Percentiles rank a stretch among this genome's conserved stretches.
Conservation (phyloP, 2,888 invertebrate species). For the Entomobrya multifasciata region DNA sequence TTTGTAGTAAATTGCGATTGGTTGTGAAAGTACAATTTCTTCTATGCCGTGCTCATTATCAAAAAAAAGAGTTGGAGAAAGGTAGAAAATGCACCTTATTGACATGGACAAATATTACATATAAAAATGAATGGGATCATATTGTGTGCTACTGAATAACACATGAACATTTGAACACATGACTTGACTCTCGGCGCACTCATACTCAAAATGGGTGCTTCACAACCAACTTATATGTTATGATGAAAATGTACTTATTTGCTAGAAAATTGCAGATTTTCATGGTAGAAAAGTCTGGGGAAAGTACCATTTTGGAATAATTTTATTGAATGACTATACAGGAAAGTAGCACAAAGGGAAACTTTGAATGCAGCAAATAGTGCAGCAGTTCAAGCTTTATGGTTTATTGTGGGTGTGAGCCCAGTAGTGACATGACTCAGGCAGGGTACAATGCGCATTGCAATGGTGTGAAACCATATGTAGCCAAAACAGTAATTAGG, state of each 20-base stretch:
- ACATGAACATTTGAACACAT: not conserved
- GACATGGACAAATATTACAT: constrained; percentile 5
- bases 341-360: constrained; percentile 44
- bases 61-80: not conserved
- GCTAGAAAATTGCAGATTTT: constrained; percentile 53
- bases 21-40: not conserved
- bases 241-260: not conserved
- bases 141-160: constrained; percentile 25
- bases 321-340: constrained; percentile 46
- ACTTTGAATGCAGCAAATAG: constrained; percentile 46
- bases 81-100: constrained; percentile 41
- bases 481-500: constrained; percentile 53
- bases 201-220: not conserved
- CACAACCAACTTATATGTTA: not conserved
- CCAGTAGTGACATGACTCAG: not conserved
- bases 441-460: not conserved
- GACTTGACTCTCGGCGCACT: not conserved
- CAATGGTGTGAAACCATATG: constrained; percentile 12
- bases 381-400: constrained; percentile 45
- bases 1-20: not conserved
- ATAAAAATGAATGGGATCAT: constrained; percentile 6
- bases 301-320: constrained; percentile 55
- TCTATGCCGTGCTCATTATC: not conserved
- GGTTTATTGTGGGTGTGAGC: constrained; percentile 24
- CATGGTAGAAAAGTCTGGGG: constrained; percentile 1